Evolutionary conservation across 2,888 invertebrate genomes (phyloP), one percentile per base, ranked within the genome.

Genomic region (Syrphus vitripennis): DNA sequence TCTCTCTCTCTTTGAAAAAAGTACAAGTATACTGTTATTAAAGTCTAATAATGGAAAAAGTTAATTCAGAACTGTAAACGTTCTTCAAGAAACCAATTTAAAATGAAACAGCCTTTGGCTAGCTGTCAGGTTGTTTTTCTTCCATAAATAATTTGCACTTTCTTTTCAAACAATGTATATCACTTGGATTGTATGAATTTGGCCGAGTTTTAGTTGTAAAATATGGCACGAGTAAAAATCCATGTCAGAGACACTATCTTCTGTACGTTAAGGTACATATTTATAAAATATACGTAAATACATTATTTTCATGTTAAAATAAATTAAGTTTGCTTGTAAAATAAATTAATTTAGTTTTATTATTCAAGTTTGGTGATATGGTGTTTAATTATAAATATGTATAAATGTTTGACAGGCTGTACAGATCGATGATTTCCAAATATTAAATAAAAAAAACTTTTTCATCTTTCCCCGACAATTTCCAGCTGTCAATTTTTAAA

Each of bases 81-180:
- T 67, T 67, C 50, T 34, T 50, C 31, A 67, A 50, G 67, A 67
- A 67, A 67, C 24, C 12, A 67, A 50, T 67, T 67, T 67, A 50
- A 50, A 50, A 50, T 67, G 24, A 67, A 7, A 3, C 34, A 67
- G 67, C 67, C 67, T 67, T 50, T 12, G 50, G 67, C 48, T 12
- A 34, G 67, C 48, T 48, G 14, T 48, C 4, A 6, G 14, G 10
- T 9, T 9, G 10, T 50, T 67, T 48, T 74, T 40, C 57, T 55
- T 72, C 40, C 55, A 37, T 50, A 65, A 65, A 77, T 24, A 71
- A 70, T 77, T 71, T 77, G 71, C 42, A 82, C 82, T 82, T 82
- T 82, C 82, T 77, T 77, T 42, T 14, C 48, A 70, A 50, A 67
- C 48, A 67, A 67, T 67, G 50, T 67, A 50, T 34, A 50, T 34